A percentile compares a stretch with the other conserved stretches of the same genome.
Conservation (phyloP, 2,797 vertebrate species). For the Vireo griseus region DNA sequence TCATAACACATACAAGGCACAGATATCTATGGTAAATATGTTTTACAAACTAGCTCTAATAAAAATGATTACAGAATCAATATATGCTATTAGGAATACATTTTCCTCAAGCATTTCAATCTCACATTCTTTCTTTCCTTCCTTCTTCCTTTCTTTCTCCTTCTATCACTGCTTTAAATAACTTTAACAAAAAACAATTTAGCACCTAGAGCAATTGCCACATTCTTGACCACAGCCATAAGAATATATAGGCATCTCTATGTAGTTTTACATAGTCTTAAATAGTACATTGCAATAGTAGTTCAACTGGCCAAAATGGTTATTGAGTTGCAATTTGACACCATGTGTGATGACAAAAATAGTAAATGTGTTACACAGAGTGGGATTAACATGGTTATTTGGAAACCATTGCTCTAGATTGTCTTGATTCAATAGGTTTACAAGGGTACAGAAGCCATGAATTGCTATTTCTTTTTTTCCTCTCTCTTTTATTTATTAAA, state of each 20-base stretch:
- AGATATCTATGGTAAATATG: neutral
- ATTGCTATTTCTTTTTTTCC: neutral
- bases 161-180: neutral
- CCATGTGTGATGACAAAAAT: neutral
- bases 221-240: neutral
- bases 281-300: neutral
- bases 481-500: neutral
- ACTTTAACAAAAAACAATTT: neutral
- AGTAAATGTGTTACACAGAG: neutral
- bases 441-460: neutral
- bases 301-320: neutral
- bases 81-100: neutral
- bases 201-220: neutral
- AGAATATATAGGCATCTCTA: neutral
- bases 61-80: neutral
- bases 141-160: neutral
- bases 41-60: neutral
- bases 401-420: neutral
- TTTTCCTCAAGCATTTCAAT: neutral
- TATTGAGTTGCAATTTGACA: neutral
- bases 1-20: neutral
- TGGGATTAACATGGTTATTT: neutral
- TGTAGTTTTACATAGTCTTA: neutral
- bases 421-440: neutral
- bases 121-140: neutral